phyloP scores from a whole-genome alignment of 2,113 vertebrate species.

The Grammatotria lemairii region DNA sequence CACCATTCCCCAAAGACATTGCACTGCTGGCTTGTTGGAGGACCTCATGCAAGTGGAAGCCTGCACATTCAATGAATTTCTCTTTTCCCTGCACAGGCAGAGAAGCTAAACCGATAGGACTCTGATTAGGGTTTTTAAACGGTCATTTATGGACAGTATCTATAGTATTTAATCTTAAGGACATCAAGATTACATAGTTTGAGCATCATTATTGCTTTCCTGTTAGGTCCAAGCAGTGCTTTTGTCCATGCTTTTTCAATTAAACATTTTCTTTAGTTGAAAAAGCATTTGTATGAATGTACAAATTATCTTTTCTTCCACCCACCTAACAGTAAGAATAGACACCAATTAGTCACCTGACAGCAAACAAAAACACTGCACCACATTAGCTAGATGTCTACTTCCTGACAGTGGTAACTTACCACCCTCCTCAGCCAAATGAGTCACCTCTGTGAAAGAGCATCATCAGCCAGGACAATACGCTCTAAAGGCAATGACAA shows the following conservation, averaged over 20 bases:
- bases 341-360: background rate
- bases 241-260: background rate
- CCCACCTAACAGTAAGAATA: background rate
- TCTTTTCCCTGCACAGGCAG: background rate
- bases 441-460: slow-evolving; percentile 47
- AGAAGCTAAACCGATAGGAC: background rate
- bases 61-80: background rate
- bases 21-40: background rate
- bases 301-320: background rate
- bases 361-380: slow-evolving; percentile 6
- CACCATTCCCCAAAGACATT: background rate
- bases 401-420: slow-evolving; percentile 33
- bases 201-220: background rate
- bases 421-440: slow-evolving; percentile 37
- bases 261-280: background rate
- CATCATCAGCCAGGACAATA: slow-evolving; percentile 19
- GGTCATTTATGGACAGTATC: background rate
- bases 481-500: slow-evolving; percentile 27
- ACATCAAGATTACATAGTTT: background rate
- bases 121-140: background rate
- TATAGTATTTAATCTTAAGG: background rate
- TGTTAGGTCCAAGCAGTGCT: background rate
- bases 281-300: background rate
- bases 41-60: background rate
- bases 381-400: background rate